Base-by-base conservation (phyloP, 2,113 vertebrate genomes). In the Cinclus cinclus region DNA sequence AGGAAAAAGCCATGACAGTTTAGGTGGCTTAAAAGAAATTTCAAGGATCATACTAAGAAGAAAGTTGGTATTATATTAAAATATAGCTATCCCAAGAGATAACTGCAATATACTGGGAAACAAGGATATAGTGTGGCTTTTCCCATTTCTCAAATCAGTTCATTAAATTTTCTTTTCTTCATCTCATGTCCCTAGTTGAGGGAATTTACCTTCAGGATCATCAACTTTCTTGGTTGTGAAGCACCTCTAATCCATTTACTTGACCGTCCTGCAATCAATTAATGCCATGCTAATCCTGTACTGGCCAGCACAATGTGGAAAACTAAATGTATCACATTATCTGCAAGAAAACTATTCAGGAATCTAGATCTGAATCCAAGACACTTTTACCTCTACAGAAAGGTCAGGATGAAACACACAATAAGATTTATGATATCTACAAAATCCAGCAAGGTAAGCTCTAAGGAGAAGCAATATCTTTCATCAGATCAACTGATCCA, bases 11-110 rank as follows among this genome's bases (percentile, higher is more conserved):
- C 73, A 41, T 93, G 91, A 92, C 60, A 71, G 90, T 94, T 95
- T 95, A 94, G 86, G 91, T 90, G 92, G 80, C 77, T 86, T 89
- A 89, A 82, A 94, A 95, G 91, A 94, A 91, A 87, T 94, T 71
- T 94, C 83, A 95, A 75, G 74, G 73, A 87, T 91, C 83, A 7
- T 74, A 82, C 82, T 90, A 81, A 92, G 93, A 96, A 96, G 76
- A 83, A 95, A 93, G 73, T 73, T 95, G 21, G 46, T 78, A 91
- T 94, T 93, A 76, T 95, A 93, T 95, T 89, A 93, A 93, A 93
- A 93, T 88, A 74, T 8, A 56, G 31, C 75, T 87, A 70, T 67
- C 73, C 68, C 79, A 77, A 83, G 89, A 90, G 92, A 87, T 59
- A 92, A 89, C 52, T 74, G 71, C 30, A 90, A 86, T 50, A 94